phyloP scores from a whole-genome alignment of 2,888 invertebrate species.

The Apodemia duryi region DNA sequence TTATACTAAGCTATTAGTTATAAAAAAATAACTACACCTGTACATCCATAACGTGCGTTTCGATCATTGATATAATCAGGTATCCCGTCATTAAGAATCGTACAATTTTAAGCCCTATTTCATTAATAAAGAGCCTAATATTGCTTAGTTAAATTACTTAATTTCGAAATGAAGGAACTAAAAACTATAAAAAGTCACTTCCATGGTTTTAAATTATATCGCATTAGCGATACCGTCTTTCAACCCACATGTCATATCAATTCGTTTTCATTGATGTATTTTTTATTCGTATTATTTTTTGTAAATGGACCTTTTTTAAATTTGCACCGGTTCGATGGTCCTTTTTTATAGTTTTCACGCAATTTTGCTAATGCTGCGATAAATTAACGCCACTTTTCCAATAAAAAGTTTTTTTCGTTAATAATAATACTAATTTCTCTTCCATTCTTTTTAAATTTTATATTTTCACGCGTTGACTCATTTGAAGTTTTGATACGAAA shows the following conservation, averaged over 20 bases:
- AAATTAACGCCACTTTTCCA: slow-evolving; percentile 42
- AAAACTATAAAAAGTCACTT: slow-evolving; percentile 33
- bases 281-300: slow-evolving; percentile 37
- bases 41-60: slow-evolving; percentile 10
- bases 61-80: slow-evolving; percentile 8
- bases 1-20: no score
- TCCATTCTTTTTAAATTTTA: no score
- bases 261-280: slow-evolving; percentile 48
- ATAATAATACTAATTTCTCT: no score
- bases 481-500: no score
- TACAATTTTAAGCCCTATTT: slow-evolving; percentile 5
- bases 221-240: slow-evolving; percentile 53
- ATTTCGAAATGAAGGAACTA: slow-evolving; percentile 13
- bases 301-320: slow-evolving; percentile 46
- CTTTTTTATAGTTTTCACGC: slow-evolving; percentile 57
- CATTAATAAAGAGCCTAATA: neutral
- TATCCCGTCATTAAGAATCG: neutral
- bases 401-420: neutral
- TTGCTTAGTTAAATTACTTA: neutral
- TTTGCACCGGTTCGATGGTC: slow-evolving; percentile 59
- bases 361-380: slow-evolving; percentile 63
- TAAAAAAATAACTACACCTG: slow-evolving; percentile 1
- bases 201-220: slow-evolving; percentile 49
- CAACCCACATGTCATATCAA: slow-evolving; percentile 56
- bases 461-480: no score